Evolutionary conservation across 1,140 invertebrate genomes (phyloP).

Genomic region (Drosophila melanica): DNA sequence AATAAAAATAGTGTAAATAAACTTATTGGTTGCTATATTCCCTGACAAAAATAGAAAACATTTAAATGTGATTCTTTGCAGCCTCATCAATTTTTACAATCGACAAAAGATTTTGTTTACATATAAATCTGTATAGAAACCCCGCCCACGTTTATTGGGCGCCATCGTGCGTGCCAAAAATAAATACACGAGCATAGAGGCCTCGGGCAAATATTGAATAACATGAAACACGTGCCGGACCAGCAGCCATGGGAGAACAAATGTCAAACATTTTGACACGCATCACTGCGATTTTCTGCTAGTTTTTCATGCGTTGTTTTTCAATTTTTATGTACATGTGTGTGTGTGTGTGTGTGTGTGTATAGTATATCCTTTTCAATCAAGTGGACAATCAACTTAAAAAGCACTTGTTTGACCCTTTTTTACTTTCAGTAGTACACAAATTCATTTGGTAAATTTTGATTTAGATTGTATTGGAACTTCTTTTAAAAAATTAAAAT

Average conservation of each 20-base stretch:
- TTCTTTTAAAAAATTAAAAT: too few species aligned
- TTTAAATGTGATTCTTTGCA: neutral
- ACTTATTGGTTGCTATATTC: neutral
- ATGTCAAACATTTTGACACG: conserved; percentile 27
- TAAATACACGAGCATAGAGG: conserved; percentile 3
- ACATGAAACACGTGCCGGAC: conserved; percentile 19
- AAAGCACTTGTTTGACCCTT: neutral
- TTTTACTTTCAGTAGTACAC: neutral
- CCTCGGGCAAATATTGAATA: neutral
- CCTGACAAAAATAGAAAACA: neutral
- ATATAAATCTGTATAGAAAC: neutral
- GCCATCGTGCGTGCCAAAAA: conserved; percentile 11
- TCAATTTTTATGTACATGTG: neutral
- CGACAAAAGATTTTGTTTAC: conserved; percentile 16
- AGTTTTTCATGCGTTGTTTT: conserved; percentile 13
- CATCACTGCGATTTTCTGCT: conserved; percentile 19
- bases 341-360: conserved; percentile 4
- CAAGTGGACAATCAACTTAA: conserved; percentile 13
- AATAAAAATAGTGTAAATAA: neutral
- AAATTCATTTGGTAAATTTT: too few species aligned
- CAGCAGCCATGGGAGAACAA: conserved; percentile 18
- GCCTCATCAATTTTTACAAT: conserved; percentile 1
- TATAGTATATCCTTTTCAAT: conserved; percentile 9
- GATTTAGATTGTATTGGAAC: neutral
- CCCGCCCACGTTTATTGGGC: neutral